These are phyloP conservation scores for Bergia puertoricense DNA, from an alignment of 92 coral and sea anemone species.

Conservation along the genomic window DNA sequence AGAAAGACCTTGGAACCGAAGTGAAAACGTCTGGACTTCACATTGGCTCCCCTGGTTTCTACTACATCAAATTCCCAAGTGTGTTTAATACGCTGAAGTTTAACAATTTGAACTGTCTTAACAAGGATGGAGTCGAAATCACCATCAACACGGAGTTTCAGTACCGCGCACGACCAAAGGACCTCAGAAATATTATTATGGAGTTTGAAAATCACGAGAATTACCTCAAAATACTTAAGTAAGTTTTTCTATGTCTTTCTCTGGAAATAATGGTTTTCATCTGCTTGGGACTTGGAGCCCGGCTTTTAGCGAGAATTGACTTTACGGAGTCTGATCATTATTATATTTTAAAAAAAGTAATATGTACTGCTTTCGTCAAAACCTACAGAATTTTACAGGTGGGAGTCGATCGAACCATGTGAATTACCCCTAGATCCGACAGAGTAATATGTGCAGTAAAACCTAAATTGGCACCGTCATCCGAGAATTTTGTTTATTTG, in stretches of 20 bases:
- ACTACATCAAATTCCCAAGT: conserved; percentile 84
- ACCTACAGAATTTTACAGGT: too few relatives aligned
- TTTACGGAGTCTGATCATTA: too few relatives aligned
- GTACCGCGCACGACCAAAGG: conserved; percentile 78
- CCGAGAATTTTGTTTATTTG: too few relatives aligned
- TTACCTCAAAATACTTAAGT: conserved; percentile 71
- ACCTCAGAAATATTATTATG: conserved; percentile 61
- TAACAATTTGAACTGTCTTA: conserved; percentile 61
- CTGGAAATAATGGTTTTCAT: not conserved
- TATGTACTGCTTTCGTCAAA: too few relatives aligned
- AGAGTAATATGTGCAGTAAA: too few relatives aligned
- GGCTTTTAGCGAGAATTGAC: too few relatives aligned
- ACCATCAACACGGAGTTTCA: conserved; percentile 70
- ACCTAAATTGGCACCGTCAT: too few relatives aligned
- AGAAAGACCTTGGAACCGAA: conserved; percentile 59
- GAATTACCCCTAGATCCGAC: too few relatives aligned
- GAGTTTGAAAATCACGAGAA: conserved; percentile 70
- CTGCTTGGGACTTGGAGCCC: too few relatives aligned
- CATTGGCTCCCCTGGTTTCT: conserved; percentile 81
- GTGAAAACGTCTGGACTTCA: conserved; percentile 84
- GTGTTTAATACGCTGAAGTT: conserved; percentile 68
- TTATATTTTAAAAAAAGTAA: too few relatives aligned
- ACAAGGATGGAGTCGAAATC: conserved; percentile 82
- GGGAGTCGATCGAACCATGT: too few relatives aligned
- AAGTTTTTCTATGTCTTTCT: conserved; percentile 6